Conservation (phyloP, 2,797 vertebrate genomes). For the Ambastaia sidthimunki region DNA sequence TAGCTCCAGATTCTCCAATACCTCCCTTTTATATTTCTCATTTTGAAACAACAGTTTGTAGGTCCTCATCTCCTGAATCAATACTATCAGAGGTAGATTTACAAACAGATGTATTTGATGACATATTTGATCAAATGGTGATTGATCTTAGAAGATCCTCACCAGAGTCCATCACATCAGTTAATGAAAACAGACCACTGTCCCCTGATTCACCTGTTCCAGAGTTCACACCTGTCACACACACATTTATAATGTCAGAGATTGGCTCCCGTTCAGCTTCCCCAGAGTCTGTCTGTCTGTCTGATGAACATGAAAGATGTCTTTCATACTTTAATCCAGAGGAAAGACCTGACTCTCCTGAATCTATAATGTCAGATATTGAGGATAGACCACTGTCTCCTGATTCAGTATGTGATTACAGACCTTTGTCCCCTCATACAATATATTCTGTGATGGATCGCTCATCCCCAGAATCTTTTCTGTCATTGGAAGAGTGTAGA, state of each 20-base stretch:
- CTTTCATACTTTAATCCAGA: conserved; percentile 16
- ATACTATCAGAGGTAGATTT: conserved; percentile 59
- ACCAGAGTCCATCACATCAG: conserved; percentile 40
- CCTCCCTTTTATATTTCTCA: not conserved
- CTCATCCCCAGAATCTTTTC: conserved; percentile 50
- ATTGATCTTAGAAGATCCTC: conserved; percentile 52
- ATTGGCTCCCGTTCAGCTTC: conserved; percentile 32
- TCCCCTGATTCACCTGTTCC: conserved; percentile 49
- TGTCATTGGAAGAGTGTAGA: conserved; percentile 47
- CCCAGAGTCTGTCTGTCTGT: conserved; percentile 44
- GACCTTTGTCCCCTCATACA: conserved; percentile 59
- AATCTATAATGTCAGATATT: conserved; percentile 54
- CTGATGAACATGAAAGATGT: conserved; percentile 63
- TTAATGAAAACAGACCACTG: conserved; percentile 23
- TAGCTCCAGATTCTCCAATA: conserved; percentile 55
- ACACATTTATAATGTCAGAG: not conserved
- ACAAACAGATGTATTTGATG: conserved; percentile 1
- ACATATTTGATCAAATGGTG: too few species aligned
- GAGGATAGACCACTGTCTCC: conserved; percentile 61
- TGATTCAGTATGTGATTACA: conserved; percentile 58
- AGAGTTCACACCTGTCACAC: conserved; percentile 23
- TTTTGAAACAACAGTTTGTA: conserved; percentile 35
- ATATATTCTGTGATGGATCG: conserved; percentile 30
- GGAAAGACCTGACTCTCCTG: conserved; percentile 56
- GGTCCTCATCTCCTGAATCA: conserved; percentile 65